Conservation (phyloP, 2,888 invertebrate species). For the Xanthorhoe spadicearia region DNA sequence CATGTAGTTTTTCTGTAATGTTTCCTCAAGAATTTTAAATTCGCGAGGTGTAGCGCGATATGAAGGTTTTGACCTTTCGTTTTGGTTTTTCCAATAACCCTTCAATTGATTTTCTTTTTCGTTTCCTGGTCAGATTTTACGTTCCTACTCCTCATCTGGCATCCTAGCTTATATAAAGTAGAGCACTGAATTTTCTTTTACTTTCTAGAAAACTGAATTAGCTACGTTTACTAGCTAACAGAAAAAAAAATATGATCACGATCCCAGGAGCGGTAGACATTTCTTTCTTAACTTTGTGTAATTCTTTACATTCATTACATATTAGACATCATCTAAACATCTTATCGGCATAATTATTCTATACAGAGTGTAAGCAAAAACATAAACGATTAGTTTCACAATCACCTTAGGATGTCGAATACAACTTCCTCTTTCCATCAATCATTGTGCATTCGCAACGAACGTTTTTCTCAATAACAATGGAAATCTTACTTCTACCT, state of each 20-base stretch:
- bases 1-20: neutral
- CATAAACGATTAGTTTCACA: slow-evolving; percentile 2
- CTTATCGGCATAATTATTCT: neutral
- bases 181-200: too few relatives aligned
- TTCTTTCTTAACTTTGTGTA: too few relatives aligned
- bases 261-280: too few relatives aligned
- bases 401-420: slow-evolving; percentile 12
- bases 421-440: slow-evolving; percentile 27
- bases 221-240: too few relatives aligned
- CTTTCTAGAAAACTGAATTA: too few relatives aligned
- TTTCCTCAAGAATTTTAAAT: slow-evolving; percentile 39
- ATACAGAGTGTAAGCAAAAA: neutral
- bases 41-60: slow-evolving; percentile 41
- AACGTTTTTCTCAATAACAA: slow-evolving; percentile 32
- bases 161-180: too few relatives aligned
- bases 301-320: too few relatives aligned
- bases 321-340: neutral
- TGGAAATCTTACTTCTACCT: slow-evolving; percentile 24
- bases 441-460: slow-evolving; percentile 27
- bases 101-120: neutral
- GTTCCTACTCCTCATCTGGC: too few relatives aligned
- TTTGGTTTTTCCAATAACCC: slow-evolving; percentile 25
- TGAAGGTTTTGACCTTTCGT: slow-evolving; percentile 52
- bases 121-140: too few relatives aligned
- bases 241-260: too few relatives aligned